A percentile compares a stretch with the other conserved stretches of the same genome.
Conservation (phyloP, 2,888 invertebrate genomes). For the Troides helena region DNA sequence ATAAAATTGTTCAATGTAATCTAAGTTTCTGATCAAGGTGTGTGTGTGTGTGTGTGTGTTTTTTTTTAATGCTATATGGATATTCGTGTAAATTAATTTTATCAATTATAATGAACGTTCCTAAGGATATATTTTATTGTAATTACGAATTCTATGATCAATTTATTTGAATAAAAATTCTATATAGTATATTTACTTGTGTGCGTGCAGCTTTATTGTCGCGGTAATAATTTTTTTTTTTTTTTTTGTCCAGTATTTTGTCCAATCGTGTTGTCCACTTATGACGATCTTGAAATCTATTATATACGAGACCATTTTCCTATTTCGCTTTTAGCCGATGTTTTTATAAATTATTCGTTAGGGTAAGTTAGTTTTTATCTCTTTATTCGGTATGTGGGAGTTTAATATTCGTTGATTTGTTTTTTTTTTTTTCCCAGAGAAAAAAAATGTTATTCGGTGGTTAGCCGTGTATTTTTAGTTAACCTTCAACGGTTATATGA, state of each 20-base stretch:
- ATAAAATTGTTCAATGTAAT: conserved; percentile 28
- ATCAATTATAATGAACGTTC: conserved; percentile 57
- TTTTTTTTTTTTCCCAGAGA: not conserved
- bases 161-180: conserved; percentile 47
- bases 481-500: not conserved
- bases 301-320: conserved; percentile 6
- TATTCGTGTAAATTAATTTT: conserved; percentile 49
- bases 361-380: conserved; percentile 15
- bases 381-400: conserved; percentile 1
- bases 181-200: conserved; percentile 41
- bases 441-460: conserved; percentile 2
- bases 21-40: conserved; percentile 37
- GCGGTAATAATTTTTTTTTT: not conserved
- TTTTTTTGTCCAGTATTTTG: conserved; percentile 2
- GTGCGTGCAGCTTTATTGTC: conserved; percentile 16
- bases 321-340: conserved; percentile 18
- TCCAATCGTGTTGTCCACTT: not conserved
- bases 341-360: conserved; percentile 25
- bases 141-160: conserved; percentile 59
- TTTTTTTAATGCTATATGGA: conserved; percentile 43
- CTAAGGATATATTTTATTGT: conserved; percentile 46
- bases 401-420: not conserved
- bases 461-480: not conserved
- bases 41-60: not conserved
- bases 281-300: not conserved